phyloP scores from a whole-genome alignment of 1,140 invertebrate species.

The Euura saliciscinereae region DNA sequence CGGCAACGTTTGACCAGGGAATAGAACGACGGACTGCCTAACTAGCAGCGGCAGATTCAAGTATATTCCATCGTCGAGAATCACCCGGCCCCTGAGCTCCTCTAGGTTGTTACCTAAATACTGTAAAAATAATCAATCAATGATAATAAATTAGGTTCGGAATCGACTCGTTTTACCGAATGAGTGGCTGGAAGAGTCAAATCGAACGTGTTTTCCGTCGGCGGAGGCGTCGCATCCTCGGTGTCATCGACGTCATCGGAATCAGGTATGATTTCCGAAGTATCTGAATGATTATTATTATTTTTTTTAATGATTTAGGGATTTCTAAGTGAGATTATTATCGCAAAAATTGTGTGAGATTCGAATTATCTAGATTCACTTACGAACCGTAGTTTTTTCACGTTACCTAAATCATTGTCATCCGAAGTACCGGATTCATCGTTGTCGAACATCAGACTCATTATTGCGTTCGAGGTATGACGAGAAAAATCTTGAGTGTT shows the following conservation, averaged over 20 bases:
- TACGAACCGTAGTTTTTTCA: too few species aligned
- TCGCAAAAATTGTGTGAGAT: too few species aligned
- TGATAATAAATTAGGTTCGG: conserved; percentile 7
- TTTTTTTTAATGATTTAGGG: too few species aligned
- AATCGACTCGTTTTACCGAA: conserved; percentile 50
- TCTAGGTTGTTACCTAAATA: conserved; percentile 70
- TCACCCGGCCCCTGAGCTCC: conserved; percentile 66
- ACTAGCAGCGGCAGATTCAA: conserved; percentile 66
- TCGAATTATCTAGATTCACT: too few species aligned
- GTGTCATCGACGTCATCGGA: not conserved
- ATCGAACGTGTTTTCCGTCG: conserved; percentile 51
- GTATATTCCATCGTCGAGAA: conserved; percentile 62
- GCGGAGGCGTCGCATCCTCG: not conserved
- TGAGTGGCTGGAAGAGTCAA: conserved; percentile 59
- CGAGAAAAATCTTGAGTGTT: too few species aligned
- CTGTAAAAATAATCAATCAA: conserved; percentile 42
- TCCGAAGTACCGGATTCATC: not conserved
- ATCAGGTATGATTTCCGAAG: not conserved
- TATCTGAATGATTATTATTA: not conserved
- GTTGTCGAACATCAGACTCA: not conserved
- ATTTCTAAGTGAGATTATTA: too few species aligned
- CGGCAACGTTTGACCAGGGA: conserved; percentile 77
- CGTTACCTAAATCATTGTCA: not conserved
- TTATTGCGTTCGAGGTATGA: not conserved
- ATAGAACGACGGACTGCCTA: conserved; percentile 66